Evolutionary conservation across 2,797 vertebrate species (phyloP).

Genomic region (Chaunax sp.): DNA sequence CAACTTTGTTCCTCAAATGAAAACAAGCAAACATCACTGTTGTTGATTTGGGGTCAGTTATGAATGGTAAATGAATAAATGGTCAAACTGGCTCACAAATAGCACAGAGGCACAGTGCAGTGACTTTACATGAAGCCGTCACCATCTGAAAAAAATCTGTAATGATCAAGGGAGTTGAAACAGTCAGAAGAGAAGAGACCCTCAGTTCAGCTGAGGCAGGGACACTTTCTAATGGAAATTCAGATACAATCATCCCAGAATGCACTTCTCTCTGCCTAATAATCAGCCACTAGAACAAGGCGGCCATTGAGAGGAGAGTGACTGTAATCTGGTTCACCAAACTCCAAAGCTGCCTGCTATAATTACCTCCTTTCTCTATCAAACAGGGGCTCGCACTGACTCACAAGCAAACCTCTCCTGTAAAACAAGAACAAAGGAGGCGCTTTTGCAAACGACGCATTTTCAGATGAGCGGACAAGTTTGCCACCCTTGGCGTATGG

Average conservation of each 20-base stretch:
- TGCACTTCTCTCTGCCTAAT: constrained; percentile 82
- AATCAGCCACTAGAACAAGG: constrained; percentile 85
- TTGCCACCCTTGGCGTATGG: constrained; percentile 34
- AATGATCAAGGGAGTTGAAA: constrained; percentile 66
- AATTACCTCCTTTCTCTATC: constrained; percentile 85
- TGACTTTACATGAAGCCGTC: constrained; percentile 64
- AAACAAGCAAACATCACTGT: constrained; percentile 12
- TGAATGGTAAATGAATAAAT: constrained; percentile 56
- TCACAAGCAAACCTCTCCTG: constrained; percentile 69
- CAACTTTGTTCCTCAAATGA: constrained; percentile 26
- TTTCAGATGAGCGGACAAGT: constrained; percentile 47
- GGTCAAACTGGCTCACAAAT: constrained; percentile 54
- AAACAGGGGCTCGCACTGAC: constrained; percentile 74
- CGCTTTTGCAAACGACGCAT: constrained; percentile 35
- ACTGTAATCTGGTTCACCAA: constrained; percentile 83
- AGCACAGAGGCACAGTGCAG: constrained; percentile 55
- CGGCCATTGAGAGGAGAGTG: constrained; percentile 81
- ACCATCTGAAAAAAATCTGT: constrained; percentile 73
- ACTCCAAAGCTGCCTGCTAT: constrained; percentile 82
- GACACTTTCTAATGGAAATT: constrained; percentile 87
- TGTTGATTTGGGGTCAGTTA: constrained; percentile 54
- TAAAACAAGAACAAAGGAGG: constrained; percentile 47
- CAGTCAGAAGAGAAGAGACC: constrained; percentile 70
- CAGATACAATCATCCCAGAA: constrained; percentile 85
- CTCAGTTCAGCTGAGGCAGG: constrained; percentile 75